Evolutionary conservation across 53 echinoderm and acorn worm genomes (phyloP), one percentile per base, ranked within the genome.

Genomic region (Temnopleurus reevesii): DNA sequence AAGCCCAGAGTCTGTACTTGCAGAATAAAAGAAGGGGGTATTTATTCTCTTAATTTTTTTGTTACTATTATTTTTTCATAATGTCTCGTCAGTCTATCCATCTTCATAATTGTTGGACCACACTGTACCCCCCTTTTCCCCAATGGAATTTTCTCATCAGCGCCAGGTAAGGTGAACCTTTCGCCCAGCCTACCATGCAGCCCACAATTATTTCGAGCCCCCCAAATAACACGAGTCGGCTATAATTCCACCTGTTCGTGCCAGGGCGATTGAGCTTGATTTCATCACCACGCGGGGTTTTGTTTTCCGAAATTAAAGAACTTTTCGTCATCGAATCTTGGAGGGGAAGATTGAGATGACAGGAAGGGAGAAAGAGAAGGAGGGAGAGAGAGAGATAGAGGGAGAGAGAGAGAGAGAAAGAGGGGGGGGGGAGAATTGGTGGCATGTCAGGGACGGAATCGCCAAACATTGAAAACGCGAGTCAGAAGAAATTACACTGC

Each of bases 201-300:
- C 55, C 83, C 33, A 83, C 83, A 83, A 83, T 83, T 83, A 83
- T 83, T 83, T 83, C 55, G 55, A 83, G 83, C 83, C 56, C 36
- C 43, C 54, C 10, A 31, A 83, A 53, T 35, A 83, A 83, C 54
- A 83, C 54, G 54, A 33, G n/a, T 53, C 54, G 54, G 83, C 54
- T 83, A 83, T 36, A 36, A 83, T 83, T 53, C 55, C 83, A 83
- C 83, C 83, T 83, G 83, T 83, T 83, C 83, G 56, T 47, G 28
- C 47, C 17, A 71, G 80, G 27, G 31, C 47, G 80, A 51, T 80
- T 80, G 80, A 80, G 80, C 47, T 80, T 80, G 80, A 80, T 80
- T 80, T 80, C 80, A 80, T 80, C 80, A 46, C 47, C 51, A 51
- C 28, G 80, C 46, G 15, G 46, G 51, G 80, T 47, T 80, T 80